Base-by-base conservation (phyloP, 1,140 invertebrate genomes). In the Micrasema longulum region DNA sequence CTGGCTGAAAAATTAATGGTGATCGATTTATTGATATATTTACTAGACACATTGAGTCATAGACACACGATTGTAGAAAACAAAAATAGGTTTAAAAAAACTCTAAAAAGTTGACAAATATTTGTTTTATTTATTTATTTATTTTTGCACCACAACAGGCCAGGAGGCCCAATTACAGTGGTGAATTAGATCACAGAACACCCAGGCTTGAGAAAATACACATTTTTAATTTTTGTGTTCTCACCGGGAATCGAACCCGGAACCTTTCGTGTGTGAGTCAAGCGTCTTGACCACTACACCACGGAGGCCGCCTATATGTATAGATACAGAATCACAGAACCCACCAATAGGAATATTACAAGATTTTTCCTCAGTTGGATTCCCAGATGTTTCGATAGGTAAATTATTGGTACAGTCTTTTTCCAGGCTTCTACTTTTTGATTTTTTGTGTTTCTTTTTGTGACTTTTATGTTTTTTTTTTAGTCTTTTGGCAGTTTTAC, bases 341-440 rank as follows among this genome's bases (percentile, higher is more conserved):
- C 68, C 72, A 86, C 86, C 85, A 73, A 87, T 78, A 48, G 86
- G 86, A 77, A 87, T 86, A 69, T 84, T 82, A 2, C 80, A 76
- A 0, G 82, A 77, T 1, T 72, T 57, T 23, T 79, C 79, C n/a
- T 76, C 69, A 10, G 52, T 71, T 14, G 72, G 6, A 38, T 62
- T 31, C 18, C 16, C 20, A 7, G 31, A 7, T 16, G 20, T 57
- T 36, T 18, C 31, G 16, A 57, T 14, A 10, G 31, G 53, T 38
- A 31, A n/a, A n/a, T 11, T n/a, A 53, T 11, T 23, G 6, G 23
- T 10, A 35, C 53, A 23, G 4, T 57, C 31, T 36, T 57, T 36
- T 57, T 31, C 14, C 81, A 20, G 11, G 73, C 73, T 36, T 77
- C 79, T 55, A 77, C 71, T 78, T 18, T 76, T 76, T 63, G 81